Percentiles rank a stretch among this genome's conserved stretches.
phyloP scores from a whole-genome alignment of 2,888 invertebrate genomes.

The Ganaspis brasiliensis region DNA sequence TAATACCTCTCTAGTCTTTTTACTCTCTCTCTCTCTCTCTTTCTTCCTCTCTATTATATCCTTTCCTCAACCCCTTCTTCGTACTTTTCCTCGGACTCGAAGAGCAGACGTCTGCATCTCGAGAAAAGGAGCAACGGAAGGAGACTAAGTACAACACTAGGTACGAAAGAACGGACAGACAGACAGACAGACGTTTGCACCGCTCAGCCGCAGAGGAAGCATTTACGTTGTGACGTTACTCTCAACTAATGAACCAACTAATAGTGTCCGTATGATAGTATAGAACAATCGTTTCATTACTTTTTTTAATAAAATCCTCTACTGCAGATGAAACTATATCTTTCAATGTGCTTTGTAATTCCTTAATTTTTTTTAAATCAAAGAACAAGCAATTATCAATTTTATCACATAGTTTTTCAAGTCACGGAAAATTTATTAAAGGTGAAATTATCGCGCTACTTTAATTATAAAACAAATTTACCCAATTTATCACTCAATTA shows the following conservation, averaged over 20 bases:
- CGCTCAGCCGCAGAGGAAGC: slow-evolving; percentile 29
- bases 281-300: background rate
- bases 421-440: background rate
- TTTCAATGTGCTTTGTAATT: too few relatives aligned
- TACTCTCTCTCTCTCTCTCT: slow-evolving; percentile 34
- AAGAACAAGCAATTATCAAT: too few relatives aligned
- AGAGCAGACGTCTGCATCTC: slow-evolving; percentile 28
- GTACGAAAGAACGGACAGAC: slow-evolving; percentile 19
- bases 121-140: slow-evolving; percentile 27
- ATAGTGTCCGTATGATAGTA: slow-evolving; percentile 13
- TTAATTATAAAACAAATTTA: slow-evolving; percentile 3
- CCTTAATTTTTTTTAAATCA: too few relatives aligned
- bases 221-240: slow-evolving; percentile 26
- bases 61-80: background rate
- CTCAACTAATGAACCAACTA: slow-evolving; percentile 30
- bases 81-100: slow-evolving; percentile 13
- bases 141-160: slow-evolving; percentile 33
- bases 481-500: background rate
- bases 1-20: too few relatives aligned
- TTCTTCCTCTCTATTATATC: slow-evolving; percentile 15
- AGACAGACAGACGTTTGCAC: slow-evolving; percentile 35
- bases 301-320: background rate
- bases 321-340: too few relatives aligned
- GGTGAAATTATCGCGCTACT: background rate
- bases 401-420: too few relatives aligned